phyloP scores from a whole-genome alignment of 2,113 vertebrate species.

The Bufo bufo region DNA sequence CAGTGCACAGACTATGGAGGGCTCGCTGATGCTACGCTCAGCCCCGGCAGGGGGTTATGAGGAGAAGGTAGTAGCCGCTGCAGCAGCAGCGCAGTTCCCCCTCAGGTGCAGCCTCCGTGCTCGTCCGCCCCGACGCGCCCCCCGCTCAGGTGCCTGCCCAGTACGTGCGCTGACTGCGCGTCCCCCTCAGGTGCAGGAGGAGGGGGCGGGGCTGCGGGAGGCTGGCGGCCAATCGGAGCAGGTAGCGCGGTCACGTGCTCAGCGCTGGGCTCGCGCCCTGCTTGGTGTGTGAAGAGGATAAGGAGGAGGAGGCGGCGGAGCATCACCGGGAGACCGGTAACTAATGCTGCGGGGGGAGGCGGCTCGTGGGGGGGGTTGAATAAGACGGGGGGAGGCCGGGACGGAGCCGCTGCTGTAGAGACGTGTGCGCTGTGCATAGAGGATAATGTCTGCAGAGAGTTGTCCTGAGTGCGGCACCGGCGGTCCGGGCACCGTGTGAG shows the following conservation, averaged over 20 bases:
- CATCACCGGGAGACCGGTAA: slow-evolving; percentile 53
- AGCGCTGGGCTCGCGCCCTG: slow-evolving; percentile 47
- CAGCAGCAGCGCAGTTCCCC: not conserved
- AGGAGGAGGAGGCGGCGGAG: slow-evolving; percentile 45
- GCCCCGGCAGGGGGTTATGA: too few species aligned
- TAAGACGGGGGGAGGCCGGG: not conserved
- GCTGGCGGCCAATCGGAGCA: slow-evolving; percentile 16
- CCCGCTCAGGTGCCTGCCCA: slow-evolving; percentile 35
- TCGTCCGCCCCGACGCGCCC: not conserved
- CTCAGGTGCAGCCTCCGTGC: slow-evolving; percentile 29
- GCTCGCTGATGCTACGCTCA: too few species aligned
- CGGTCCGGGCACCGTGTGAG: not conserved
- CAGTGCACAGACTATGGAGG: too few species aligned
- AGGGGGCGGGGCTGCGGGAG: not conserved
- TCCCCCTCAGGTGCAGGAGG: slow-evolving; percentile 50
- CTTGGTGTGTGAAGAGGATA: slow-evolving; percentile 47
- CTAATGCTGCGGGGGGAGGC: not conserved
- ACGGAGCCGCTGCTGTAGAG: not conserved
- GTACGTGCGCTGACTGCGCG: slow-evolving; percentile 18
- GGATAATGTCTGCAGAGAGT: not conserved
- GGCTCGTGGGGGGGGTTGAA: not conserved
- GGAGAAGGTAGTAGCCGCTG: too few species aligned
- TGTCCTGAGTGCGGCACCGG: not conserved
- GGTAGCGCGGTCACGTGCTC: slow-evolving; percentile 23
- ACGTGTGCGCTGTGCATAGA: not conserved